Evolutionary conservation across 1,140 invertebrate species (phyloP).

Genomic region (Zaprionus davidi): DNA sequence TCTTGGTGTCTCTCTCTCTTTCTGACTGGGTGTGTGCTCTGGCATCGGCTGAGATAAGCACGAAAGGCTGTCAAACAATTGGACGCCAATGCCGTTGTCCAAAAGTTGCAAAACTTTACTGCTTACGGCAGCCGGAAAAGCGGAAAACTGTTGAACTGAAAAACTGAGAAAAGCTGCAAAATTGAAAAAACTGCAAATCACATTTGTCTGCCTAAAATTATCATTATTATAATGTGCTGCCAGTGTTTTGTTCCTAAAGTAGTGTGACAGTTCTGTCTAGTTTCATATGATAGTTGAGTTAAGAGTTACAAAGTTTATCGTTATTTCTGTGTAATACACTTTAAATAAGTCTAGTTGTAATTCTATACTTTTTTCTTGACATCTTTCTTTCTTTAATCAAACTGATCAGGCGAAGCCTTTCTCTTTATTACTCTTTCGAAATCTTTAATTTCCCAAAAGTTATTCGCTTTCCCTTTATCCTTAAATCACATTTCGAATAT

Average conservation of each 20-base stretch:
- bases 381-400: not conserved
- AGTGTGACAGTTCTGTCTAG: no score
- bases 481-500: not conserved
- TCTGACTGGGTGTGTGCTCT: constrained; percentile 6
- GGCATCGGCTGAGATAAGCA: constrained; percentile 5
- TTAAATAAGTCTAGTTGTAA: not conserved
- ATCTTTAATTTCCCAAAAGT: not conserved
- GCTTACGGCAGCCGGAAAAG: constrained; percentile 20
- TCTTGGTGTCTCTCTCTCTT: not conserved
- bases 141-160: constrained; percentile 8
- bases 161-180: constrained; percentile 1
- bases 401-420: not conserved
- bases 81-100: constrained; percentile 57
- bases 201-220: constrained; percentile 6
- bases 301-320: not conserved
- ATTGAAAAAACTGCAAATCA: constrained; percentile 11
- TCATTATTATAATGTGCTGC: constrained; percentile 6
- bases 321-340: not conserved
- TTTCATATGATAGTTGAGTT: not conserved
- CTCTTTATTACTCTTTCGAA: not conserved
- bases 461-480: not conserved
- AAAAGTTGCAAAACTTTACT: constrained; percentile 53
- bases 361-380: not conserved
- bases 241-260: not conserved
- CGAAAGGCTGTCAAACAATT: constrained; percentile 31